Evolutionary conservation across 2,888 invertebrate genomes (phyloP).

Genomic region (Abrostola triplasia): DNA sequence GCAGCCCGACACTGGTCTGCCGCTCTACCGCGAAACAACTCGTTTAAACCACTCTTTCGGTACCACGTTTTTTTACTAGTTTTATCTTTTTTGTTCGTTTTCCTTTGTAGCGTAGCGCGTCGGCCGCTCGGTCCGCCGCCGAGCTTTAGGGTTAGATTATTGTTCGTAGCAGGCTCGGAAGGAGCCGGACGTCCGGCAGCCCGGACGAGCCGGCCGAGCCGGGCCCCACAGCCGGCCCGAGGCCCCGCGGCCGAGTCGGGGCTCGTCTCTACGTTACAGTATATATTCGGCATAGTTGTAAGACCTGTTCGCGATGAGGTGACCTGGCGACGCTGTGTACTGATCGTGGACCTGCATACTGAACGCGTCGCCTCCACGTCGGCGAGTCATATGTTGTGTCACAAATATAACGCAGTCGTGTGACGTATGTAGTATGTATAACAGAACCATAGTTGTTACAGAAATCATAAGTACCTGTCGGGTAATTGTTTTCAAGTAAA

Average conservation of each 20-base stretch:
- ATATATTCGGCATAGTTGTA: constrained; percentile 32
- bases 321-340: constrained; percentile 25
- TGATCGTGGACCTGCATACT: constrained; percentile 19
- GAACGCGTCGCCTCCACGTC: constrained; percentile 20
- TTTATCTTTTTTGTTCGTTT: constrained; percentile 56
- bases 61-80: constrained; percentile 50
- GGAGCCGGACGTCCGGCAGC: constrained; percentile 11
- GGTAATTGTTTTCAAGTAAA: constrained; percentile 41
- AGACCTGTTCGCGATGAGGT: constrained; percentile 15
- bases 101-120: constrained; percentile 45
- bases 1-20: constrained; percentile 23
- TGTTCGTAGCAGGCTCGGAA: constrained; percentile 48
- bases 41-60: constrained; percentile 39
- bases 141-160: constrained; percentile 50
- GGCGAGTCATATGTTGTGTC: constrained; percentile 32
- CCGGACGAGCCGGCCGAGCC: constrained; percentile 1
- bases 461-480: constrained; percentile 17
- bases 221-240: constrained; percentile 5
- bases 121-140: constrained; percentile 20
- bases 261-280: constrained; percentile 9
- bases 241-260: constrained; percentile 8
- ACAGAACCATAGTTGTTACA: constrained; percentile 28
- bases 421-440: constrained; percentile 41
- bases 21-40: constrained; percentile 32
- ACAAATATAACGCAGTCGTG: constrained; percentile 38